Evolutionary conservation across 2,113 vertebrate species (phyloP).

Genomic region (Ranitomeya variabilis): DNA sequence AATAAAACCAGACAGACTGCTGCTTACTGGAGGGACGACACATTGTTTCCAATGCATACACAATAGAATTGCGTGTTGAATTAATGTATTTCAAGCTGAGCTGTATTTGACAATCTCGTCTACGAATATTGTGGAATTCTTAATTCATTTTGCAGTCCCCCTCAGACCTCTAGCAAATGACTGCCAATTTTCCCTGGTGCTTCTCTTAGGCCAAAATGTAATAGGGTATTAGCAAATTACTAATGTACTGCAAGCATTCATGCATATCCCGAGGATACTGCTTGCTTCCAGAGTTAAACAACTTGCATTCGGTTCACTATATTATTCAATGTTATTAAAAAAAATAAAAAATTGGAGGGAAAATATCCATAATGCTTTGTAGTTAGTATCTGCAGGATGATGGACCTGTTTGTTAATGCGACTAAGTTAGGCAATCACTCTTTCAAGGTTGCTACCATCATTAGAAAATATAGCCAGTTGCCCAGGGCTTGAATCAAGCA

Average conservation of each 20-base stretch:
- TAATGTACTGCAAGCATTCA: slow-evolving; percentile 57
- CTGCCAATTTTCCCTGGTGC: slow-evolving; percentile 57
- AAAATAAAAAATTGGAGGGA: neutral
- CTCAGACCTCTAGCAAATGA: slow-evolving; percentile 56
- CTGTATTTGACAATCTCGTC: slow-evolving; percentile 63
- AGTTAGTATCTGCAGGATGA: slow-evolving; percentile 1
- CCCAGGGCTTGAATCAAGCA: slow-evolving; percentile 12
- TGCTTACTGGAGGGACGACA: slow-evolving; percentile 63
- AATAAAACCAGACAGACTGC: slow-evolving; percentile 56
- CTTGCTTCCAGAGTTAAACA: slow-evolving; percentile 36
- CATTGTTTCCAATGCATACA: slow-evolving; percentile 56
- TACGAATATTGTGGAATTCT: slow-evolving; percentile 60
- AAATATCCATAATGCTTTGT: slow-evolving; percentile 12
- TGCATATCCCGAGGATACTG: slow-evolving; percentile 50
- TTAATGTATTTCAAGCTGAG: slow-evolving; percentile 54
- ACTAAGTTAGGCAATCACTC: slow-evolving; percentile 6
- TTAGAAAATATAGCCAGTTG: neutral
- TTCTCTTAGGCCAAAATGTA: slow-evolving; percentile 52
- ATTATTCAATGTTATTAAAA: slow-evolving; percentile 31
- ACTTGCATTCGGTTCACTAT: slow-evolving; percentile 39
- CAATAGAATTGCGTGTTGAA: slow-evolving; percentile 60
- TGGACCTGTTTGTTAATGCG: neutral
- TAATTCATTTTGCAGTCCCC: slow-evolving; percentile 59
- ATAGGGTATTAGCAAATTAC: slow-evolving; percentile 64
- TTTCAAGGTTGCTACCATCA: slow-evolving; percentile 16